phyloP scores from a whole-genome alignment of 2,797 vertebrate species.

The Phaenicophaeus curvirostris region DNA sequence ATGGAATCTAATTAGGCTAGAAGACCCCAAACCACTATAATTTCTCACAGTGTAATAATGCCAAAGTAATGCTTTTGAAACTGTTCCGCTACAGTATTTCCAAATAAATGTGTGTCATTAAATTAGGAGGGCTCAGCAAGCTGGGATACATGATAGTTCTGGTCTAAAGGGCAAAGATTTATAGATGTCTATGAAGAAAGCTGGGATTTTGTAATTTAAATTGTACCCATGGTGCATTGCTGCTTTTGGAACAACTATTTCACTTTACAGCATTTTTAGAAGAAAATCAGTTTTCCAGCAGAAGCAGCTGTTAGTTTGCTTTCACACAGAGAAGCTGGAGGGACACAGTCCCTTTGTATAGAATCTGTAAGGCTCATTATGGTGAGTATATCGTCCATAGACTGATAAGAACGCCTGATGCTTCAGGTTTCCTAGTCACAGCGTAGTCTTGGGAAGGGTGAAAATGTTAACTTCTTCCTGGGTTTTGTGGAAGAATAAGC shows the following conservation, averaged over 20 bases:
- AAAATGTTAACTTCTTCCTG: not conserved
- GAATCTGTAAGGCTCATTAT: not conserved
- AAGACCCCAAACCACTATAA: constrained; percentile 29
- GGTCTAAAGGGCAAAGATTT: constrained; percentile 11
- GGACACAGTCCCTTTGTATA: not conserved
- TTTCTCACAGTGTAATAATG: constrained; percentile 24
- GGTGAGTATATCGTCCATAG: not conserved
- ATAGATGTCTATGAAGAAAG: not conserved
- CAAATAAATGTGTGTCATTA: constrained; percentile 11
- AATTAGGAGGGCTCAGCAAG: constrained; percentile 3
- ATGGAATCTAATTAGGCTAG: constrained; percentile 52
- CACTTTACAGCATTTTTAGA: not conserved
- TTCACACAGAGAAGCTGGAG: not conserved
- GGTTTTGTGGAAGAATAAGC: not conserved
- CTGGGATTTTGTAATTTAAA: not conserved
- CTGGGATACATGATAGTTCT: not conserved
- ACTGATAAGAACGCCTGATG: not conserved
- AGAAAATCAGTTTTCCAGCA: not conserved
- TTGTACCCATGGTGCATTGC: not conserved
- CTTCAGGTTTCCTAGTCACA: not conserved
- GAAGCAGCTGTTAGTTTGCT: not conserved
- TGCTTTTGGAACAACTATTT: not conserved
- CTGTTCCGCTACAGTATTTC: constrained; percentile 26
- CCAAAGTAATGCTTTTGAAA: constrained; percentile 7
- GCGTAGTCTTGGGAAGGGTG: not conserved